Evolutionary conservation across 2,113 vertebrate genomes (phyloP).

Genomic region (Irena cyanogastra): DNA sequence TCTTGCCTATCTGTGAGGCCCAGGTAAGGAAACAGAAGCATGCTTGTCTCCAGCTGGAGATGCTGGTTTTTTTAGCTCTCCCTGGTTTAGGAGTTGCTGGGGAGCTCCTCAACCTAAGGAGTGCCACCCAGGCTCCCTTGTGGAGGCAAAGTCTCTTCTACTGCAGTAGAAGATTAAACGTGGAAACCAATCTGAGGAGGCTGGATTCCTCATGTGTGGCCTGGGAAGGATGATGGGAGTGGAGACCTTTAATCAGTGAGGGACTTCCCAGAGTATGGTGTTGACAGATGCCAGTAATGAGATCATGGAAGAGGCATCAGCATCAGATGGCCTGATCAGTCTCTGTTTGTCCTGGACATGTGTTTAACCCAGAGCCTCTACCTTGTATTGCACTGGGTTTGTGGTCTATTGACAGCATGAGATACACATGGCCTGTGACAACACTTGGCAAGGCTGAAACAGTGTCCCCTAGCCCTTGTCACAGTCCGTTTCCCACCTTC

Average conservation of each 20-base stretch:
- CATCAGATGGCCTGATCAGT: background rate
- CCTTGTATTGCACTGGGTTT: background rate
- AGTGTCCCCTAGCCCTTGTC: background rate
- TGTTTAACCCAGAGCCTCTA: background rate
- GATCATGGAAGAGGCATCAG: background rate
- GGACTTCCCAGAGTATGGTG: background rate
- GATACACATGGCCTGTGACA: background rate
- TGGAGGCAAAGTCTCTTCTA: background rate
- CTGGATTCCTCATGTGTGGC: background rate
- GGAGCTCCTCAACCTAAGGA: background rate
- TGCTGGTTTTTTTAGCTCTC: background rate
- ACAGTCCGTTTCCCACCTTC: background rate
- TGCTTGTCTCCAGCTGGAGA: background rate
- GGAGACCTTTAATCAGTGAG: background rate
- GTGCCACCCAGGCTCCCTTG: background rate
- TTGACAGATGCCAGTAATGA: conserved; percentile 11
- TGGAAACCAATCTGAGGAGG: background rate
- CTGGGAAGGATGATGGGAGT: background rate
- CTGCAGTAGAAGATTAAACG: background rate
- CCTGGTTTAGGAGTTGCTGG: background rate
- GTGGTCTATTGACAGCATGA: background rate
- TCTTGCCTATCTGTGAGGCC: background rate
- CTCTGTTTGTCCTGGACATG: background rate
- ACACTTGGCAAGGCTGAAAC: background rate
- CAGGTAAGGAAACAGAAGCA: fast-evolving